These are phyloP conservation scores for Drosophila rubida DNA, from an alignment of 2,888 invertebrate species.

Conservation along the genomic window DNA sequence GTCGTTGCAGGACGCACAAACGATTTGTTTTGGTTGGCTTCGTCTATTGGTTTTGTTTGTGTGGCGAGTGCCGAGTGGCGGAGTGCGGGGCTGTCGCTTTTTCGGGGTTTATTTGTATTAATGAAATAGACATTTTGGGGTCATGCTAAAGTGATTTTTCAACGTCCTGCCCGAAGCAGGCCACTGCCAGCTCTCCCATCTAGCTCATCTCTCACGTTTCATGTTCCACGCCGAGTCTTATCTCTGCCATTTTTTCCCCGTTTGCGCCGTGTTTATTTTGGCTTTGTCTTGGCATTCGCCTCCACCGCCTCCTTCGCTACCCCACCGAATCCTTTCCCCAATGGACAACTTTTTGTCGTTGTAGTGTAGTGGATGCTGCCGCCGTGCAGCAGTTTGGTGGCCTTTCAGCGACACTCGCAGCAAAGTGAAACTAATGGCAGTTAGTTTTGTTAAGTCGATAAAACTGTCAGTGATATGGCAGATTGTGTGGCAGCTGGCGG, in stretches of 20 bases:
- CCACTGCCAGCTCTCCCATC: background rate
- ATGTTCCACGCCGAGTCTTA: constrained; percentile 50
- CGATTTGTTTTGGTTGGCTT: constrained; percentile 72
- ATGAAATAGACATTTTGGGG: constrained; percentile 82
- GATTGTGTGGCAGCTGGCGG: constrained; percentile 74
- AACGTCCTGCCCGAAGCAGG: constrained; percentile 62
- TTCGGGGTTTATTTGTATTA: constrained; percentile 76
- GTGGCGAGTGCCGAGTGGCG: background rate
- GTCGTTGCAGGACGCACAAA: constrained; percentile 73
- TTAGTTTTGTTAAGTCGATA: constrained; percentile 83
- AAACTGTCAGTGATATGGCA: constrained; percentile 82
- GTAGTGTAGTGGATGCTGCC: constrained; percentile 32
- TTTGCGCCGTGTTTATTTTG: constrained; percentile 69
- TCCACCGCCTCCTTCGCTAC: constrained; percentile 1
- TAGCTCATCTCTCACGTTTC: constrained; percentile 37
- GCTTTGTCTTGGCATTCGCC: constrained; percentile 60
- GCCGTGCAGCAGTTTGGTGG: constrained; percentile 57
- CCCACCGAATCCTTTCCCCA: constrained; percentile 40
- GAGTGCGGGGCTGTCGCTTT: background rate
- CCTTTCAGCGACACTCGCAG: constrained; percentile 77
- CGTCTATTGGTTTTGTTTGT: constrained; percentile 43
- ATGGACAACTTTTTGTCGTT: constrained; percentile 36
- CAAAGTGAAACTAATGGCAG: constrained; percentile 82
- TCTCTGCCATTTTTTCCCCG: constrained; percentile 43
- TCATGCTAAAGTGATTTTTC: constrained; percentile 82